Base-by-base conservation (phyloP, 2,888 invertebrate species). In the Pediacus dermestoides region DNA sequence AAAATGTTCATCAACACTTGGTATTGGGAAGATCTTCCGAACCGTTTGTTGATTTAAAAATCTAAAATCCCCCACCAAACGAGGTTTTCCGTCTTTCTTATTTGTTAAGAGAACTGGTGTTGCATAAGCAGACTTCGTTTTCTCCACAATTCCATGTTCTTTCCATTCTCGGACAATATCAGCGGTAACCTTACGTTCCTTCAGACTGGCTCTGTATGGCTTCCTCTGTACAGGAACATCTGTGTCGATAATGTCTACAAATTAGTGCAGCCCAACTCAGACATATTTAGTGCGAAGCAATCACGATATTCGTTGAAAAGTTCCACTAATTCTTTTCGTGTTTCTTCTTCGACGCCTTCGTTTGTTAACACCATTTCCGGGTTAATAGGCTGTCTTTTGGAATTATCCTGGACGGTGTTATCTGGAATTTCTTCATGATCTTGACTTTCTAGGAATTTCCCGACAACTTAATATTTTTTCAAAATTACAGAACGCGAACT, bases 21-120 rank as follows among this genome's bases (percentile, higher is more conserved):
- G 34, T 16, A 46, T 21, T 8, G 38, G 43, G 27, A 43, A 44
- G 28, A 37, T 48, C 10, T 37, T 36, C 23, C 23, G 28, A 13
- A 21, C 33, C 1, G 47, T 50, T 34, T 48, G 40, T 10, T 16
- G 21, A 26, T 41, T 51, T 10, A 51, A 22, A n/a, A 13, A 12
- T 13, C 49, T 25, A 21, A 37, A 51, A 30, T 50, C 49, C 7
- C 50, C 34, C 15, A 51, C 47, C 12, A 51, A 32, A 23, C 49
- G 26, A 18, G 42, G 31, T 28, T 44, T 38, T 14, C 47, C 41
- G 4, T 35, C 23, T 10, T 16, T 39, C 38, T 42, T 47, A 6
- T 30, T 31, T 13, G 48, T 49, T 11, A 47, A 25, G 11, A 51
- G 12, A 10, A 37, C 44, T 31, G 50, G 46, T 13, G 27, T 33